Evolutionary conservation across 2,888 invertebrate genomes (phyloP).

Genomic region (Thymelicus acteon): DNA sequence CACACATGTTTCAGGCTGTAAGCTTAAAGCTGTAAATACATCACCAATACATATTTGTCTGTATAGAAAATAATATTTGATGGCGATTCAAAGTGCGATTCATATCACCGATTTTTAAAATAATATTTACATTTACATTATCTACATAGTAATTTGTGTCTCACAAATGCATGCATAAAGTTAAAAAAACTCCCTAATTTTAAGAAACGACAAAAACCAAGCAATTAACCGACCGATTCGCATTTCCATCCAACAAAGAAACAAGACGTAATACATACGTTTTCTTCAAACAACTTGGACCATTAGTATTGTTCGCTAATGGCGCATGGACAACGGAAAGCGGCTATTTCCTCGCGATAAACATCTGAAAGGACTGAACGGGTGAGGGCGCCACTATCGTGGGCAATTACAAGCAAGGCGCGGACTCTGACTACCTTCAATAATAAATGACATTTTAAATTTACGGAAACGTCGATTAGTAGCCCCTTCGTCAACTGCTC

Average conservation of each 20-base stretch:
- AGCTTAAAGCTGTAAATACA: too few species aligned
- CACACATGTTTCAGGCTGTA: too few species aligned
- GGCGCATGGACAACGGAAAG: slow-evolving; percentile 82
- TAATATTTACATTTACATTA: too few species aligned
- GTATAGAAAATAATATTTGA: too few species aligned
- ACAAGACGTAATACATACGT: slow-evolving; percentile 22
- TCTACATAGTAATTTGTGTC: too few species aligned
- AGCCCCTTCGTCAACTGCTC: slow-evolving; percentile 39
- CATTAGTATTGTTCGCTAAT: slow-evolving; percentile 81
- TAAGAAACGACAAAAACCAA: background rate
- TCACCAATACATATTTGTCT: too few species aligned
- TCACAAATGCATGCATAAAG: too few species aligned
- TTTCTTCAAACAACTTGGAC: slow-evolving; percentile 59
- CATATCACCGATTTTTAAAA: too few species aligned
- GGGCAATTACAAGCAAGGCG: slow-evolving; percentile 71
- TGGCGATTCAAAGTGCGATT: too few species aligned
- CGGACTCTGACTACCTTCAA: slow-evolving; percentile 43
- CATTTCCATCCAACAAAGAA: slow-evolving; percentile 21
- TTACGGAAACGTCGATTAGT: slow-evolving; percentile 60
- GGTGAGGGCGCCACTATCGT: slow-evolving; percentile 71
- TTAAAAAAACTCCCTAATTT: background rate
- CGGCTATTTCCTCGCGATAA: slow-evolving; percentile 84
- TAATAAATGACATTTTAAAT: slow-evolving; percentile 64
- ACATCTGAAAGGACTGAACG: slow-evolving; percentile 83
- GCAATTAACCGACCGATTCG: slow-evolving; percentile 21